Conservation (phyloP, 2,113 vertebrate species). For the Gorilla gorilla region DNA sequence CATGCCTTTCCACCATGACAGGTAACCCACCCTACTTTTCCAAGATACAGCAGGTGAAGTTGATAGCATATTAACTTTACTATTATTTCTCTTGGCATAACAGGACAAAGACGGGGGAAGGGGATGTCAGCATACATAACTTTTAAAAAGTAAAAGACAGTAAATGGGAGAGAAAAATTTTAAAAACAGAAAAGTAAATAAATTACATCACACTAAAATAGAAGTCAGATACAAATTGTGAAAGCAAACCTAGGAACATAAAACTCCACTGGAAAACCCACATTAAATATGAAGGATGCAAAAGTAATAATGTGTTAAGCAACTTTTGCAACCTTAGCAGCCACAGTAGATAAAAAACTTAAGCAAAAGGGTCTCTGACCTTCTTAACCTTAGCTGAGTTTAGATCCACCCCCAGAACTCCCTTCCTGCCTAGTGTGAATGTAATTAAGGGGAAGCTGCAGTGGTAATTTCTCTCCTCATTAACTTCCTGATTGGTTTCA, state of each 20-base stretch:
- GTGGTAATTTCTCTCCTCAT: slow-evolving; percentile 99
- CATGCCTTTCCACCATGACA: neutral
- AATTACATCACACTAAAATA: neutral
- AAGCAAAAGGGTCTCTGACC: slow-evolving; percentile 89
- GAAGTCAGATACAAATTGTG: neutral
- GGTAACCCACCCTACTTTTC: slow-evolving; percentile 16
- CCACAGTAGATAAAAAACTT: slow-evolving; percentile 84
- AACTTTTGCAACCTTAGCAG: slow-evolving; percentile 84
- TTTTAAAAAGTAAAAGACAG: neutral
- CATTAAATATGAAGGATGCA: slow-evolving; percentile 75
- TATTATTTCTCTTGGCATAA: neutral
- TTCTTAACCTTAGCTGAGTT: slow-evolving; percentile 87
- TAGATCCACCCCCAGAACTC: slow-evolving; percentile 85
- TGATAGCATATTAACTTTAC: neutral
- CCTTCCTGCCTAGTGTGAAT: slow-evolving; percentile 86
- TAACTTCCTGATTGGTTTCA: slow-evolving; percentile 99
- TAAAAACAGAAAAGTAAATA: neutral
- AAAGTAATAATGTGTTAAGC: slow-evolving; percentile 74
- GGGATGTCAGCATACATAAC: neutral
- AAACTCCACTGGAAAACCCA: neutral
- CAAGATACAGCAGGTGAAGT: neutral
- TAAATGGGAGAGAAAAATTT: neutral
- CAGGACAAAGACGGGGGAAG: neutral
- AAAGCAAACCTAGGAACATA: neutral
- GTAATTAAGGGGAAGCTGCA: slow-evolving; percentile 92